These are phyloP conservation scores for Vombatus ursinus DNA, from an alignment of 2,113 vertebrate species.

Conservation along the genomic window DNA sequence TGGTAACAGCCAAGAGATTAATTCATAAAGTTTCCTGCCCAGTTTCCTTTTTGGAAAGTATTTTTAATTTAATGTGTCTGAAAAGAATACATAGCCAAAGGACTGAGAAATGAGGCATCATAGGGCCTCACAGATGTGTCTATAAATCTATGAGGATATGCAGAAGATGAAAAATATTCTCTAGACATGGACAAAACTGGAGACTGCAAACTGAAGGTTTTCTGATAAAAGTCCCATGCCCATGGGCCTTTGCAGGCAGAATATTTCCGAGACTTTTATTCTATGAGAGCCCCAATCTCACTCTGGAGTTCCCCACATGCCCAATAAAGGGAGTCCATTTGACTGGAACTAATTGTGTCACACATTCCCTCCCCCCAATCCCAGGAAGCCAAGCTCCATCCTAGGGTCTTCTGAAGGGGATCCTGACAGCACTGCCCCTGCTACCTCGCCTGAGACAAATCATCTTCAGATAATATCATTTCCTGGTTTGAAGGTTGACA, in stretches of 20 bases:
- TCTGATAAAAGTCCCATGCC: background rate
- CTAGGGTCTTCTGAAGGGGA: background rate
- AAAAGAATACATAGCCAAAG: background rate
- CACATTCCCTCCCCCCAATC: background rate
- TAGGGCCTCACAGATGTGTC: background rate
- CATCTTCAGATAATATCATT: background rate
- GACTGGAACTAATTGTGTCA: background rate
- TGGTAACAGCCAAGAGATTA: background rate
- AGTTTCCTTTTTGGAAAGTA: background rate
- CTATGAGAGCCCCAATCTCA: background rate
- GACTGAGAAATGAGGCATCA: background rate
- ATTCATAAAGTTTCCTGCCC: background rate
- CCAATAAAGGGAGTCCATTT: background rate
- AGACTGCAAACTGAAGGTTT: background rate
- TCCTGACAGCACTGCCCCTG: background rate
- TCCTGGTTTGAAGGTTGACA: background rate
- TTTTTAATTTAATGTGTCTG: background rate
- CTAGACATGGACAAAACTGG: background rate
- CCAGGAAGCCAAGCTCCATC: background rate
- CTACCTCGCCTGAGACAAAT: background rate
- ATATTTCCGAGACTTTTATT: background rate
- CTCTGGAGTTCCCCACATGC: background rate
- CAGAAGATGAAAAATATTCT: background rate
- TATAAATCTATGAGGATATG: background rate
- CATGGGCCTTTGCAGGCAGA: background rate